A percentile compares a stretch with the other conserved stretches of the same genome.
Conservation (phyloP, 1,140 invertebrate species). For the Calosoma granatense region DNA sequence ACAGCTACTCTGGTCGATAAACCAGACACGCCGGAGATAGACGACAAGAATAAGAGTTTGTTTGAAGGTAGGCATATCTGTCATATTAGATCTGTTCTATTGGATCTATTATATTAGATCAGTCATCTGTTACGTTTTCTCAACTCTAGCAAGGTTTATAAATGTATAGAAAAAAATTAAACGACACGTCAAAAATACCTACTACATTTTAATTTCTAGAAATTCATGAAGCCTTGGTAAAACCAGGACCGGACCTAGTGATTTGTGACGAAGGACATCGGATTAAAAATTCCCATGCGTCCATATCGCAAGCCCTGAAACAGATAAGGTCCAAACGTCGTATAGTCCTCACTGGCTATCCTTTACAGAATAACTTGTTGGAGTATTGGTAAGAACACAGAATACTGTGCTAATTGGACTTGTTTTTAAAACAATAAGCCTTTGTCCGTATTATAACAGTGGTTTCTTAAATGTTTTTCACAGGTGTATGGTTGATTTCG, state of each 20-base stretch:
- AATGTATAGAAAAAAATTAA: background rate
- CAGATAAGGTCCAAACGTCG: conserved; percentile 82
- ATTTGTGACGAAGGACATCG: conserved; percentile 94
- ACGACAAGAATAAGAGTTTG: conserved; percentile 74
- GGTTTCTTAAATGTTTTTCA: too few species aligned
- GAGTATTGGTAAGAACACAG: conserved; percentile 86
- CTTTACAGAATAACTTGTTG: conserved; percentile 90
- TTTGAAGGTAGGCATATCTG: conserved; percentile 54
- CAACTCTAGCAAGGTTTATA: background rate
- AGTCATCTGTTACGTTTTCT: too few species aligned
- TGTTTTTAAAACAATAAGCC: too few species aligned
- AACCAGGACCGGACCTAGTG: conserved; percentile 87
- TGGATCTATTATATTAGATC: background rate
- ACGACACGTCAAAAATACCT: conserved; percentile 11
- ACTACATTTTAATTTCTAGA: conserved; percentile 50
- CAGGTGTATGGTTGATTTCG: conserved; percentile 90
- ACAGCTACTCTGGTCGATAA: conserved; percentile 12
- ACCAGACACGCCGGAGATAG: conserved; percentile 44
- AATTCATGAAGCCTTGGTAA: conserved; percentile 77
- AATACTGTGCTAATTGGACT: too few species aligned
- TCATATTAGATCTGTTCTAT: background rate
- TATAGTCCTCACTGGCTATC: conserved; percentile 90
- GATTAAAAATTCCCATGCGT: conserved; percentile 93
- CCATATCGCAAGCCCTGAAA: conserved; percentile 84
- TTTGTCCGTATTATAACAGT: too few species aligned